Evolutionary conservation across 1,140 invertebrate species (phyloP).

Genomic region (Cotesia glomerata): DNA sequence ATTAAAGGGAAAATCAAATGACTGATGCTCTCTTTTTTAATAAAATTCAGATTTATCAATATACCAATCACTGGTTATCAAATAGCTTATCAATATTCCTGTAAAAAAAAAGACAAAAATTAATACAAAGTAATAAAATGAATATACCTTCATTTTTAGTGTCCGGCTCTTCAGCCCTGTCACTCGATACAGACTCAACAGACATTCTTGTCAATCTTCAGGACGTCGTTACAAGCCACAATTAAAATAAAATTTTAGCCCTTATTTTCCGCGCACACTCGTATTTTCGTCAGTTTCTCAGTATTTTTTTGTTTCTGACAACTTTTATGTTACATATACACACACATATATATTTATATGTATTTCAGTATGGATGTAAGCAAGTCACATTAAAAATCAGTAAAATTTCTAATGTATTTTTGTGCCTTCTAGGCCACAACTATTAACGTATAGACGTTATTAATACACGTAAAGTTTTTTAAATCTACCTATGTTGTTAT

Average conservation of each 20-base stretch:
- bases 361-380: background rate
- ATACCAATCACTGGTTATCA: background rate
- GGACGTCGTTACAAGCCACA: background rate
- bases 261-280: slow-evolving; percentile 28
- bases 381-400: slow-evolving; percentile 4
- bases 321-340: slow-evolving; percentile 15
- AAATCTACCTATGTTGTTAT: slow-evolving; percentile 10
- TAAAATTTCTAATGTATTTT: slow-evolving; percentile 11
- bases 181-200: slow-evolving; percentile 51
- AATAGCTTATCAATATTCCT: background rate
- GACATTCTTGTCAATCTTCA: slow-evolving; percentile 45
- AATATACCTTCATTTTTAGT: slow-evolving; percentile 36
- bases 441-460: slow-evolving; percentile 11
- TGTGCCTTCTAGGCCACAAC: slow-evolving; percentile 30
- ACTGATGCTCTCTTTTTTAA: too few species aligned
- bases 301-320: slow-evolving; percentile 1
- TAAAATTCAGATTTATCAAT: too few species aligned
- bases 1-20: too few species aligned
- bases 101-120: background rate
- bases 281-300: slow-evolving; percentile 27
- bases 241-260: slow-evolving; percentile 1
- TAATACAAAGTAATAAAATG: slow-evolving; percentile 1
- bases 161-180: slow-evolving; percentile 46
- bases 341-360: background rate
- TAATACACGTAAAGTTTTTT: slow-evolving; percentile 15